Percentiles rank a stretch among this genome's conserved stretches.
phyloP scores from a whole-genome alignment of 2,797 vertebrate genomes.

The Otolemur crassicaudatus region DNA sequence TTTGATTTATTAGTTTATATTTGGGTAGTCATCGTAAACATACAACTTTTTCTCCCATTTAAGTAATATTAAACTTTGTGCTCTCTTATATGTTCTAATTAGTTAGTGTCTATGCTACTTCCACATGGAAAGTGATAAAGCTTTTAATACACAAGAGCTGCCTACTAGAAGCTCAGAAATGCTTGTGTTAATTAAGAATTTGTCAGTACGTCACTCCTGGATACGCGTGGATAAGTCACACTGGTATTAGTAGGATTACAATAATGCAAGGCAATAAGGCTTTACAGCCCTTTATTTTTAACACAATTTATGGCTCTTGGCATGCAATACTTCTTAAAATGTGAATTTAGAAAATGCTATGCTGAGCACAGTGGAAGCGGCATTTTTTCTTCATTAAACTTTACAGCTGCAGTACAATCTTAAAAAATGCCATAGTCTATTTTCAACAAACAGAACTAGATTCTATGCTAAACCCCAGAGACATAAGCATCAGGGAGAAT shows the following conservation, averaged over 20 bases:
- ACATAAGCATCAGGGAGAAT: neutral
- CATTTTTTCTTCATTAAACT: constrained; percentile 11
- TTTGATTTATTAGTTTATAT: constrained; percentile 25
- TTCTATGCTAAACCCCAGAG: neutral
- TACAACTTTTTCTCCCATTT: constrained; percentile 19
- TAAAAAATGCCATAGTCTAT: neutral
- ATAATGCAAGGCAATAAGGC: constrained; percentile 41
- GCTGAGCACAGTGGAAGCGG: neutral
- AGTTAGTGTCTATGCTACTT: constrained; percentile 29
- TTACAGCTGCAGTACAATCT: neutral
- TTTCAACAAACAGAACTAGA: neutral
- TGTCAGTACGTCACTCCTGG: constrained; percentile 43
- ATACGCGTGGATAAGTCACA: constrained; percentile 42
- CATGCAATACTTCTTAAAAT: constrained; percentile 50
- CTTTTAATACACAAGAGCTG: constrained; percentile 54
- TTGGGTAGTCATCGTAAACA: neutral
- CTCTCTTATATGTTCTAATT: neutral
- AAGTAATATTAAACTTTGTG: constrained; percentile 48
- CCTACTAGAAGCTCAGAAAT: constrained; percentile 62
- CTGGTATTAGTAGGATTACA: constrained; percentile 49
- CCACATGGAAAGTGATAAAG: constrained; percentile 35
- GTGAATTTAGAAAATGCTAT: constrained; percentile 45
- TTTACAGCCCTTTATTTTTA: constrained; percentile 66
- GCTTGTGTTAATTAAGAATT: constrained; percentile 63
- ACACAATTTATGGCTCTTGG: constrained; percentile 40